Conservation (phyloP, 2,113 vertebrate genomes). For the Rhinopithecus roxellana region DNA sequence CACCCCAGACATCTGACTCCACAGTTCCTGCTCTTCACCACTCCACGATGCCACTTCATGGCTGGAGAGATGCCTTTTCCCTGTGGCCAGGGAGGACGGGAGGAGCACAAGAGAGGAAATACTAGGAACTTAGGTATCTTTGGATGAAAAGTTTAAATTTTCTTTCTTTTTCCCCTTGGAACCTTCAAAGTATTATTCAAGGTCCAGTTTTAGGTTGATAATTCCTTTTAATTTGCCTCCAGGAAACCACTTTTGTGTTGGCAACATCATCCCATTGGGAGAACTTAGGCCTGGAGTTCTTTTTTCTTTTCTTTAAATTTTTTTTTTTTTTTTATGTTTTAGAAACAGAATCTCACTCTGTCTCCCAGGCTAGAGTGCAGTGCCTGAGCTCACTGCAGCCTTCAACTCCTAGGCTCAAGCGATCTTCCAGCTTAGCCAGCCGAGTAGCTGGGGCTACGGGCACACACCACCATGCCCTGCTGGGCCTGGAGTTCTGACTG, state of each 20-base stretch:
- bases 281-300: background rate
- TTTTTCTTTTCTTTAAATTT: too few relatives aligned
- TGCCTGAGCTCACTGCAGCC: background rate
- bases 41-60: accelerated
- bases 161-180: background rate
- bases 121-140: background rate
- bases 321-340: background rate
- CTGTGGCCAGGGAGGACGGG: background rate
- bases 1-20: background rate
- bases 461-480: background rate
- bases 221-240: background rate
- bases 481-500: background rate
- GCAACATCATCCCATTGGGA: background rate
- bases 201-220: background rate
- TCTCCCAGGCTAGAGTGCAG: background rate
- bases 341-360: background rate
- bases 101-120: accelerated
- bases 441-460: background rate
- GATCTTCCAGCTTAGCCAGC: background rate
- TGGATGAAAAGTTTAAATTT: background rate
- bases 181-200: background rate
- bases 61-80: too few relatives aligned
- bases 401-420: background rate
- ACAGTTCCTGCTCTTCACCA: accelerated
- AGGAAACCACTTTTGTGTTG: background rate